Evolutionary conservation across 2,797 vertebrate genomes (phyloP).

Genomic region (Melanogrammus aeglefinus): DNA sequence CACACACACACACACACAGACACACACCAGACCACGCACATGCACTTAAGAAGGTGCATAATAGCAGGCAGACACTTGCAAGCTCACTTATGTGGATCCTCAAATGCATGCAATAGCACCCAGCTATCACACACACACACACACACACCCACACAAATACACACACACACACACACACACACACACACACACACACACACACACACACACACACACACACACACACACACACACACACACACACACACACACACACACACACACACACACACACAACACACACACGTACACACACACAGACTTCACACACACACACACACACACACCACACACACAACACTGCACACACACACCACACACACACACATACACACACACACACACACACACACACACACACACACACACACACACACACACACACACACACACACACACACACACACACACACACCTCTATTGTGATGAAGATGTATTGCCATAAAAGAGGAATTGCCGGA

Average conservation of each 20-base stretch:
- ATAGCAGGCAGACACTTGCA: not conserved
- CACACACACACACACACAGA: not conserved
- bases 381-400: not conserved
- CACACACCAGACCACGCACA: not conserved
- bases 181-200: no score
- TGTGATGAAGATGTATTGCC: conserved; percentile 59
- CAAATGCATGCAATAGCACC: not conserved
- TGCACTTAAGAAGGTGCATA: not conserved
- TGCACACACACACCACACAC: not conserved
- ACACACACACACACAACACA: not conserved
- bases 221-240: not conserved
- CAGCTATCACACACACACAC: not conserved
- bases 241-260: conserved; percentile 4
- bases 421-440: conserved; percentile 6
- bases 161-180: not conserved
- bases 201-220: conserved; percentile 18
- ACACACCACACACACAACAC: not conserved
- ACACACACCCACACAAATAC: conserved; percentile 4
- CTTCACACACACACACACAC: not conserved
- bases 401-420: conserved; percentile 3
- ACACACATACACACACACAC: not conserved
- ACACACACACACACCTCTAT: conserved; percentile 22
- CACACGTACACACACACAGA: not conserved
- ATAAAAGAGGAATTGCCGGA: conserved; percentile 56
- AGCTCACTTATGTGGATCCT: conserved; percentile 31